These are phyloP conservation scores for Barnardius zonarius DNA, from an alignment of 2,113 vertebrate genomes.

Conservation along the genomic window DNA sequence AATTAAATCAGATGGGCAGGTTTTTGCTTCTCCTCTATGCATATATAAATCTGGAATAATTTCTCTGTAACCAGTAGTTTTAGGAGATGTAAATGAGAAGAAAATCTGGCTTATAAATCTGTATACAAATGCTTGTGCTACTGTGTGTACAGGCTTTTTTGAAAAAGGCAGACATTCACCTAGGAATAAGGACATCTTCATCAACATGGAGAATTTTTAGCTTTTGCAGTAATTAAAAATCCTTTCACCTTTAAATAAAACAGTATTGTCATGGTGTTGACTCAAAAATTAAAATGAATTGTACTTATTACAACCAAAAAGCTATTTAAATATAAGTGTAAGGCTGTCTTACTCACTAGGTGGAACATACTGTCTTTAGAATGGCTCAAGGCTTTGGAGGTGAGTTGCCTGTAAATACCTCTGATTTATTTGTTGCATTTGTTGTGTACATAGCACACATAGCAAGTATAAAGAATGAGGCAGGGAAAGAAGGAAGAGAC, in stretches of 20 bases:
- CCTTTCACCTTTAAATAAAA: background rate
- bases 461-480: background rate
- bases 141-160: background rate
- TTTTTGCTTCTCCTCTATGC: background rate
- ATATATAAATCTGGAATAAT: background rate
- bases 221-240: background rate
- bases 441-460: background rate
- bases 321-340: background rate
- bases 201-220: background rate
- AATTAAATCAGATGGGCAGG: background rate
- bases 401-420: background rate
- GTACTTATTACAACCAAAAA: background rate
- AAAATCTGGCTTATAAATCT: background rate
- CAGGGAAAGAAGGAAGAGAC: background rate
- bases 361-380: background rate
- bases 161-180: background rate
- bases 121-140: background rate
- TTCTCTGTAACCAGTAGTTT: background rate
- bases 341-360: background rate
- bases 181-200: background rate
- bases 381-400: background rate
- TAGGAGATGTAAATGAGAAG: background rate
- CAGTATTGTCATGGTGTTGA: background rate
- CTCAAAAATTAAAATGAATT: background rate
- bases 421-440: background rate